Percentiles rank a stretch among this genome's conserved stretches.
Evolutionary conservation across 2,888 invertebrate species (phyloP).

Genomic region (Aproaerema taeniolella): DNA sequence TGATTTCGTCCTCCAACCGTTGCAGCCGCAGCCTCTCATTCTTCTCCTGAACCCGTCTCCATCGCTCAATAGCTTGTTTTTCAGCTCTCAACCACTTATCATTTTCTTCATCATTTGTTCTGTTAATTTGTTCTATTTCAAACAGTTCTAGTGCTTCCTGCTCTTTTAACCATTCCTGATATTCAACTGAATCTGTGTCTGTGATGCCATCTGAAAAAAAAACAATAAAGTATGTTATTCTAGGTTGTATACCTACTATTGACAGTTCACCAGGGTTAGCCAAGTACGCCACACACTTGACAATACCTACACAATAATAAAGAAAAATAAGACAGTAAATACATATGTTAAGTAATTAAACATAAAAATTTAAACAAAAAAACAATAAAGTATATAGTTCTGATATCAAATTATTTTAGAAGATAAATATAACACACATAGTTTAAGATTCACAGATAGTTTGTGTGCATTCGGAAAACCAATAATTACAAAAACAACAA

Average conservation of each 20-base stretch:
- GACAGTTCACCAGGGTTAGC: no score
- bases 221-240: neutral
- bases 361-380: neutral
- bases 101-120: conserved; percentile 75
- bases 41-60: conserved; percentile 78
- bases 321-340: no score
- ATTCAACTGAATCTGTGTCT: conserved; percentile 40
- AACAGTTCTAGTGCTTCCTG: conserved; percentile 72
- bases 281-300: no score
- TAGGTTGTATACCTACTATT: neutral
- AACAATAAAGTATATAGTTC: neutral
- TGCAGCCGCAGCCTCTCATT: conserved; percentile 74
- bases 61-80: conserved; percentile 79
- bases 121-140: conserved; percentile 72
- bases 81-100: conserved; percentile 83
- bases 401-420: neutral
- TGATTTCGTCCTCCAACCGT: conserved; percentile 78
- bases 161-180: conserved; percentile 70
- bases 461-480: no score
- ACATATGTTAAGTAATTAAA: no score
- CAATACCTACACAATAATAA: no score
- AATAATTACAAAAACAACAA: no score
- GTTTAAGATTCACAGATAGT: no score
- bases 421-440: no score
- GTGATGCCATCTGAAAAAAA: conserved; percentile 17